These are phyloP conservation scores for Oryzias celebensis DNA, from an alignment of 2,113 vertebrate genomes.

Conservation along the genomic window DNA sequence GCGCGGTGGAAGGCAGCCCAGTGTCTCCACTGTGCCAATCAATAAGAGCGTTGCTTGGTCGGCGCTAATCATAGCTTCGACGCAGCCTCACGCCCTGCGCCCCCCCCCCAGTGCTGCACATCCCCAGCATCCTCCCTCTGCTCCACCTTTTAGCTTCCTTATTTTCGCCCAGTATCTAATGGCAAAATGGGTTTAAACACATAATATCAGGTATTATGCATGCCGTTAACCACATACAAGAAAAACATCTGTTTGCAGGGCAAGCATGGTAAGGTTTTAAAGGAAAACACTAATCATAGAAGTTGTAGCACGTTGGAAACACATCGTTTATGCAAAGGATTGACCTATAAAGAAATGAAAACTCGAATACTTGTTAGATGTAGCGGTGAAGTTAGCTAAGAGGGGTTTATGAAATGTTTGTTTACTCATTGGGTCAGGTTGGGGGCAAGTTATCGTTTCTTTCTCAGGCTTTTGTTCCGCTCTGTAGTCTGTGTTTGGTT, in stretches of 20 bases:
- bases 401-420: constrained; percentile 7
- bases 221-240: neutral
- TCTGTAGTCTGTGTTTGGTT: constrained; percentile 18
- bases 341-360: neutral
- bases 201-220: neutral
- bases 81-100: constrained; percentile 63
- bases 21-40: constrained; percentile 84
- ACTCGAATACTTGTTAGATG: neutral
- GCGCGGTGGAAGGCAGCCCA: constrained; percentile 81
- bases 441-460: constrained; percentile 19
- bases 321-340: neutral
- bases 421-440: constrained; percentile 13
- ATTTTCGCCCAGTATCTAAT: constrained; percentile 32
- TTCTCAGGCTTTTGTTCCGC: constrained; percentile 12
- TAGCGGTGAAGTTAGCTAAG: neutral
- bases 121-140: constrained; percentile 28
- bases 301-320: neutral
- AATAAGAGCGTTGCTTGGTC: constrained; percentile 78
- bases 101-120: constrained; percentile 47
- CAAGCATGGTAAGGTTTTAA: no score
- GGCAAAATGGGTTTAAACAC: constrained; percentile 9
- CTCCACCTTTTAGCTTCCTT: constrained; percentile 54
- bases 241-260: neutral
- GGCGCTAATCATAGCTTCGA: constrained; percentile 79
- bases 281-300: no score